A percentile compares a stretch with the other conserved stretches of the same genome.
phyloP scores from a whole-genome alignment of 1,140 invertebrate genomes.

The Orchesella cincta region DNA sequence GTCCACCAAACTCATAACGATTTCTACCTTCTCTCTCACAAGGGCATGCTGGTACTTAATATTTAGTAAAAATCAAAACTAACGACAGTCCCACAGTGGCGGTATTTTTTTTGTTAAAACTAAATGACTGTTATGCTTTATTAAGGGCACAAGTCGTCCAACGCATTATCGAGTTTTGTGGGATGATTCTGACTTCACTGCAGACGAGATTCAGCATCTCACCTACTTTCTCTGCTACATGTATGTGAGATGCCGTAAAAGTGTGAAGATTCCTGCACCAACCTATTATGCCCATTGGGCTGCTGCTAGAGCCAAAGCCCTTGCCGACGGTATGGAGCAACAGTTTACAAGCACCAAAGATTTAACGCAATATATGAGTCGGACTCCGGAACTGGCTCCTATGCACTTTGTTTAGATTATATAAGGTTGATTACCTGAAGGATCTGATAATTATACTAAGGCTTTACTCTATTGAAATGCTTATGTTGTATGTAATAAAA shows the following conservation, averaged over 20 bases:
- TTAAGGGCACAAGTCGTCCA: constrained; percentile 80
- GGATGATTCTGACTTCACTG: constrained; percentile 73
- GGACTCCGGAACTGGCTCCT: constrained; percentile 22
- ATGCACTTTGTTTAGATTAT: constrained; percentile 45
- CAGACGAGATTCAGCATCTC: constrained; percentile 78
- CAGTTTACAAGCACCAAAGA: background rate
- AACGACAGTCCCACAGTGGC: background rate
- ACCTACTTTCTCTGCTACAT: constrained; percentile 87
- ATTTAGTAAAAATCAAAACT: no score
- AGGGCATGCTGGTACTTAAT: constrained; percentile 66
- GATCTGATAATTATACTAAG: no score
- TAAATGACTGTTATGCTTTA: no score
- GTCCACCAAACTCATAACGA: constrained; percentile 79
- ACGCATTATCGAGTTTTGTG: constrained; percentile 84
- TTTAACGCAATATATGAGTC: background rate
- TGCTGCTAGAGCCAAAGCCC: constrained; percentile 68
- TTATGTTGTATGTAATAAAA: background rate
- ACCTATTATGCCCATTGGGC: constrained; percentile 92
- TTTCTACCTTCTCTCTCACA: constrained; percentile 78
- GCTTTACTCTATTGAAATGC: no score
- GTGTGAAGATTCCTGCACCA: constrained; percentile 89
- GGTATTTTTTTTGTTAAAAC: no score
- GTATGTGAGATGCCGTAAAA: constrained; percentile 80
- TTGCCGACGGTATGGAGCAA: background rate
- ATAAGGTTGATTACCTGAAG: no score